Percentiles rank a stretch among this genome's conserved stretches.
These are phyloP conservation scores for Samia ricini DNA, from an alignment of 1,140 invertebrate genomes.

Conservation along the genomic window DNA sequence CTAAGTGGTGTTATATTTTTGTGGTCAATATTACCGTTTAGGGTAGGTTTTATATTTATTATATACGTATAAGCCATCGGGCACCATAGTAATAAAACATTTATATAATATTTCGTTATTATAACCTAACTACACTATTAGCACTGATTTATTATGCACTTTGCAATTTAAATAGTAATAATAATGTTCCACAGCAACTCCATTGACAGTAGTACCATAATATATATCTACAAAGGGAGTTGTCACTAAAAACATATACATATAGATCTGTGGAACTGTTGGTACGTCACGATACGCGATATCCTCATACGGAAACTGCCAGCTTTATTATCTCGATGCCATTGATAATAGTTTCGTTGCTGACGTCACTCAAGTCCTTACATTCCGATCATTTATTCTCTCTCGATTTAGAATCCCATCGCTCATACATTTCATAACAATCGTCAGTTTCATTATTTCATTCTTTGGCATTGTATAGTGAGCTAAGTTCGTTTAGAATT, in stretches of 20 bases:
- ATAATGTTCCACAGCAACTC: constrained; percentile 46
- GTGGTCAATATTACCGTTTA: constrained; percentile 40
- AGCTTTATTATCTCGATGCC: constrained; percentile 26
- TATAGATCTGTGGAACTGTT: constrained; percentile 39
- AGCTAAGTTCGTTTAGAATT: constrained; percentile 56
- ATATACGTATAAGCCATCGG: constrained; percentile 29
- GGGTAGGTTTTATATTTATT: constrained; percentile 14
- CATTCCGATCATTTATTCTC: constrained; percentile 41
- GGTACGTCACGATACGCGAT: background rate
- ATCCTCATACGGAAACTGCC: background rate
- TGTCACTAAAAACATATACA: constrained; percentile 31
- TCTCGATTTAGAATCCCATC: constrained; percentile 36
- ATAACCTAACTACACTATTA: constrained; percentile 56
- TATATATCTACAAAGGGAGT: constrained; percentile 56
- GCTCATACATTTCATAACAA: constrained; percentile 27
- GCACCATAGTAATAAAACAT: too few species aligned
- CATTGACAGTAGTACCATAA: constrained; percentile 55
- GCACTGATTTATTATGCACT: constrained; percentile 70
- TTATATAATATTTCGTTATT: constrained; percentile 44
- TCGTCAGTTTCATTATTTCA: constrained; percentile 43
- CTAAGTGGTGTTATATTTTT: constrained; percentile 58
- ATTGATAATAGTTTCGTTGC: constrained; percentile 20
- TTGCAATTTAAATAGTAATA: constrained; percentile 47
- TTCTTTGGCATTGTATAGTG: constrained; percentile 76
- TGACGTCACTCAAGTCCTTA: constrained; percentile 34